Base-by-base conservation (phyloP, 2,797 vertebrate species). In the Glyptemys insculpta region DNA sequence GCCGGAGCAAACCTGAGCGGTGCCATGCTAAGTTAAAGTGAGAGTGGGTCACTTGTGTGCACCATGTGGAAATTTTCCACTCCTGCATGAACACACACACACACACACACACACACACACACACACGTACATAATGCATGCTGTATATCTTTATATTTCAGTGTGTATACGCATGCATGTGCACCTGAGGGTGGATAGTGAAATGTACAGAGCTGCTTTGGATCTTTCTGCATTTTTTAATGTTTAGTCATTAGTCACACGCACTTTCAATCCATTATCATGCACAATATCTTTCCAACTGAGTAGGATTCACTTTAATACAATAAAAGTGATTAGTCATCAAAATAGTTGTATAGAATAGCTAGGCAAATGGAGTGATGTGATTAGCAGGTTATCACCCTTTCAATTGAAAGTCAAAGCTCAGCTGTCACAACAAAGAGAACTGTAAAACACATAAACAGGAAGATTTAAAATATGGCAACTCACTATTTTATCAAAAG, bases 291-390 rank as follows among this genome's bases (percentile, higher is more conserved):
- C 86, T 94, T 85, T 96, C 83, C 96, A 91, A 86, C 27, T 81
- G 94, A 96, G 95, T 97, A 93, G 96, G 94, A 95, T 92, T 96
- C 59, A 83, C 96, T 96, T 95, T 96, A 96, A 96, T 93, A 91
- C 4, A 81, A 90, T 93, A 87, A 89, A 96, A 97, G 89, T 97
- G 95, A 96, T 95, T 96, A 96, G 83, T 97, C 95, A 96, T 90
- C 88, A 97, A 97, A 95, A 96, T 72, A 96, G 81, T 92, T 96
- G 94, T 83, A 95, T 87, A n/a, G 93, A 94, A 90, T 85, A 97
- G 93, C 53, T 93, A 92, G 96, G 89, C 86, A 96, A 96, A 97
- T 93, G 82, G 81, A 52, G 83, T 95, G 85, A 91, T 97, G 52
- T 95, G 95, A 96, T 79, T 96, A 94, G 59, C 88, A 88, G 88